These are phyloP conservation scores for Cliona cf. orientalis DNA, from an alignment of 37 sponge, comb jelly and placozoan genomes.

Conservation along the genomic window DNA sequence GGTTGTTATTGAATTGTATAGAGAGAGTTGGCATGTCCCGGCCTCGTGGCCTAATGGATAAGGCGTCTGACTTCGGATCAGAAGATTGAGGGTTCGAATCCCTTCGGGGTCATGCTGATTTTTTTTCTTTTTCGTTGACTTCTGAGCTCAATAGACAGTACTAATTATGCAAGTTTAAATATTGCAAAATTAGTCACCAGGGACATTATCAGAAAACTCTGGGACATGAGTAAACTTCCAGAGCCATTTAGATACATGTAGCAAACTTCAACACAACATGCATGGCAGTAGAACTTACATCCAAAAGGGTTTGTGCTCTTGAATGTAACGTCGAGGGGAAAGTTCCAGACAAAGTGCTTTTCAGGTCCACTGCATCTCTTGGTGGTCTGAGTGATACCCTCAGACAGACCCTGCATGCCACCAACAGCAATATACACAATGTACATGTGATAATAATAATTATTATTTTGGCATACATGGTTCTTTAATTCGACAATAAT, in stretches of 20 bases:
- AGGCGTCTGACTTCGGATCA: slow-evolving; percentile 99
- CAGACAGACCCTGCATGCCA: slow-evolving; percentile 91
- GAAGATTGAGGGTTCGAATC: slow-evolving; percentile 99
- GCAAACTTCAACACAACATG: neutral
- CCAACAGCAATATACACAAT: too few species aligned
- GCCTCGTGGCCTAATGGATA: slow-evolving; percentile 99
- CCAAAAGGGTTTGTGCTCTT: slow-evolving; percentile 97
- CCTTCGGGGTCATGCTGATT: slow-evolving; percentile 93
- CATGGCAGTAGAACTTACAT: slow-evolving; percentile 59
- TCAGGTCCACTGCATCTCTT: slow-evolving; percentile 74
- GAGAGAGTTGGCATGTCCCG: too few species aligned
- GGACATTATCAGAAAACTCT: too few species aligned
- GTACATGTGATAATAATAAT: too few species aligned
- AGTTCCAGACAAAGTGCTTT: slow-evolving; percentile 96
- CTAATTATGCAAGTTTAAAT: too few species aligned
- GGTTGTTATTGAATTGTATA: too few species aligned
- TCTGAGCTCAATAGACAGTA: too few species aligned
- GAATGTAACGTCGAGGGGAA: slow-evolving; percentile 93
- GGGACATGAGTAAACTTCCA: too few species aligned
- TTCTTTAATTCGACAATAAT: too few species aligned
- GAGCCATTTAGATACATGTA: too few species aligned
- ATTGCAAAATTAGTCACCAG: too few species aligned
- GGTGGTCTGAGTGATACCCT: slow-evolving; percentile 97
- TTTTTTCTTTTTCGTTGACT: slow-evolving; percentile 48
- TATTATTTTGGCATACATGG: too few species aligned